phyloP scores from a whole-genome alignment of 2,113 vertebrate species.

The Xiphias gladius region DNA sequence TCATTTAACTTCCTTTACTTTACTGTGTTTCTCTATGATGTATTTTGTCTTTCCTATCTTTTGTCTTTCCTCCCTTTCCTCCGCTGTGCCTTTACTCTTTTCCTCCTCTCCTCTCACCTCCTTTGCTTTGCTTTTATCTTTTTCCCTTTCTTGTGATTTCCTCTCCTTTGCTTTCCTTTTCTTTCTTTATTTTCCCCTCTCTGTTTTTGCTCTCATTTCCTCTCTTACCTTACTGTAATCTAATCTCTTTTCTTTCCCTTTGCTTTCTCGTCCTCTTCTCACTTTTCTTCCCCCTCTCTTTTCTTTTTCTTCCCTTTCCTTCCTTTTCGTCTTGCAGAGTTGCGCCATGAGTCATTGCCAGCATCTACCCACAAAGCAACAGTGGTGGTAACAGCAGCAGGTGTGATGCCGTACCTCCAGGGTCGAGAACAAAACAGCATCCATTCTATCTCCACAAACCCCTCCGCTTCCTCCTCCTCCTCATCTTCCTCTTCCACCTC shows the following conservation, averaged over 20 bases:
- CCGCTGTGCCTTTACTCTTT: neutral
- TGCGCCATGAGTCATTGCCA: conserved; percentile 82
- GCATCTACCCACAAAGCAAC: conserved; percentile 75
- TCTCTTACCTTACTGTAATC: neutral
- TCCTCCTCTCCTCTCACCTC: neutral
- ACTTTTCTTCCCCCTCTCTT: neutral
- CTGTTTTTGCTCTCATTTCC: neutral
- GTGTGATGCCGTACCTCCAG: conserved; percentile 88
- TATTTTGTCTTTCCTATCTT: neutral
- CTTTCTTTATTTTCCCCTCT: no score
- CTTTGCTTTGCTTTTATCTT: no score
- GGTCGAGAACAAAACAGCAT: conserved; percentile 81
- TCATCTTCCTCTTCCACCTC: conserved; percentile 55
- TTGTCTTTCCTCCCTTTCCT: neutral
- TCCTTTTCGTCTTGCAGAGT: conserved; percentile 64
- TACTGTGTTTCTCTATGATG: neutral
- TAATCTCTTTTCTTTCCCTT: no score
- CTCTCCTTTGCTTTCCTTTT: neutral
- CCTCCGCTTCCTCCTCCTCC: conserved; percentile 49
- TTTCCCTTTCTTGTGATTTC: neutral
- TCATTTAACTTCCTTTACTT: conserved; percentile 21
- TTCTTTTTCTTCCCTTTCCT: neutral
- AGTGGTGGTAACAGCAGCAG: conserved; percentile 83
- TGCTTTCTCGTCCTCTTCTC: neutral
- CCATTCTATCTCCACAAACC: conserved; percentile 55